phyloP scores from a whole-genome alignment of 2,797 vertebrate species.

The Carapus acus region DNA sequence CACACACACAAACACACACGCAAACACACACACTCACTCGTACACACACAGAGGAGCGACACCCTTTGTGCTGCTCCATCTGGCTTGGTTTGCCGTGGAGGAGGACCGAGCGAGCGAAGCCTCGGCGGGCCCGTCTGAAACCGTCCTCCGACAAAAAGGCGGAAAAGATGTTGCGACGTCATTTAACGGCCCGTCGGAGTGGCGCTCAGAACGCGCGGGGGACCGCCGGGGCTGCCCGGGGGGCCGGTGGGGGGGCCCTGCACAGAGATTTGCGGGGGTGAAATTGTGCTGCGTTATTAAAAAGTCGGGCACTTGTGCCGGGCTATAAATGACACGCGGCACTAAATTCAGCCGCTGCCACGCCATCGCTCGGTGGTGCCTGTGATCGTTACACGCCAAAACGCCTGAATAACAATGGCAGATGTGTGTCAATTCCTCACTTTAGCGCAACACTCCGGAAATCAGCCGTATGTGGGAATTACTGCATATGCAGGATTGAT shows the following conservation, averaged over 20 bases:
- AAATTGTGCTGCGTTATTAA: conserved; percentile 7
- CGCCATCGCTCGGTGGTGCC: not conserved
- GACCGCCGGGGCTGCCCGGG: not conserved
- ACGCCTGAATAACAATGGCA: conserved; percentile 6
- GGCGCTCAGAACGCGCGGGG: not conserved
- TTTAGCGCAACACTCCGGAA: too few relatives aligned
- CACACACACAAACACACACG: too few relatives aligned
- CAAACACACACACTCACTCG: not conserved
- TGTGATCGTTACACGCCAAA: conserved; percentile 1
- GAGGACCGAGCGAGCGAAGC: not conserved
- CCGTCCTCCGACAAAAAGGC: not conserved
- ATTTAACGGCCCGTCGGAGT: not conserved
- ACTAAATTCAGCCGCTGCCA: conserved; percentile 10
- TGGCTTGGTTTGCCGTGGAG: not conserved
- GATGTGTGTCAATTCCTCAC: conserved; percentile 15
- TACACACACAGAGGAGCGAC: not conserved
- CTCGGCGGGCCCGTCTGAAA: too few relatives aligned
- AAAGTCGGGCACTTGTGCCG: not conserved
- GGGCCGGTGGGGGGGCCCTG: not conserved
- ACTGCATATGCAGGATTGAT: too few relatives aligned
- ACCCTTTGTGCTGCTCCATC: too few relatives aligned
- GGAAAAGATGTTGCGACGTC: conserved; percentile 2
- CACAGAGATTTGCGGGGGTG: not conserved
- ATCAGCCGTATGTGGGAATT: too few relatives aligned
- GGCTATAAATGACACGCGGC: conserved; percentile 4